A percentile compares a stretch with the other conserved stretches of the same genome.
Evolutionary conservation across 1,140 invertebrate species (phyloP).

Genomic region (Geopemphigus sp.): DNA sequence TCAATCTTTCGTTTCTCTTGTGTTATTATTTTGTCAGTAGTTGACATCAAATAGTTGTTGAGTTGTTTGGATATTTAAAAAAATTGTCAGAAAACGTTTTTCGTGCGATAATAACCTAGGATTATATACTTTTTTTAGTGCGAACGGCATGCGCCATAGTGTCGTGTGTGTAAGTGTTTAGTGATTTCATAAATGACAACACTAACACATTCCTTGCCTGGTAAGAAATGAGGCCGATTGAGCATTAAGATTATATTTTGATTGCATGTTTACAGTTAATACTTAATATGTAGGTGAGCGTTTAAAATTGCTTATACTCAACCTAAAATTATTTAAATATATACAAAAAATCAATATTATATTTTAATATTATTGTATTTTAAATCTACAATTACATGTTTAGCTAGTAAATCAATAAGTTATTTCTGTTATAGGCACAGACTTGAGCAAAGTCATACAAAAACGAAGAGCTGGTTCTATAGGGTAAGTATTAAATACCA

Average conservation of each 20-base stretch:
- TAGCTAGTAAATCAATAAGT: background rate
- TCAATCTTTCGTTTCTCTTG: slow-evolving; percentile 19
- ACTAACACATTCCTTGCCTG: slow-evolving; percentile 65
- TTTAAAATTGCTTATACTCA: background rate
- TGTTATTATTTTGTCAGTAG: slow-evolving; percentile 7
- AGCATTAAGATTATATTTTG: background rate
- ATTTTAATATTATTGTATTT: background rate
- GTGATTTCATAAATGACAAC: slow-evolving; percentile 59
- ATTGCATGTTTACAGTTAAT: background rate
- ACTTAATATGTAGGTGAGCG: no score
- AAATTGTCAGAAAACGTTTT: background rate
- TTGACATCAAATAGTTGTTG: background rate
- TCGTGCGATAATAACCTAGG: background rate
- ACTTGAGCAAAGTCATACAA: slow-evolving; percentile 63
- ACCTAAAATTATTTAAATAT: background rate
- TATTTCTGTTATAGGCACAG: slow-evolving; percentile 59
- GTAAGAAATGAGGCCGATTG: slow-evolving; percentile 56
- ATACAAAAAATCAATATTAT: slow-evolving; percentile 13
- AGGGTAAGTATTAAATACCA: slow-evolving; percentile 58
- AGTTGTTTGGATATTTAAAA: background rate
- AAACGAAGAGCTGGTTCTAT: slow-evolving; percentile 63
- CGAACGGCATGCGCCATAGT: slow-evolving; percentile 37
- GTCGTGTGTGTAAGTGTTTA: slow-evolving; percentile 29
- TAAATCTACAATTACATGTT: background rate
- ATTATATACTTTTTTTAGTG: background rate